Percentiles rank a stretch among this genome's conserved stretches.
Conservation (phyloP, 2,113 vertebrate genomes). For the Leucoraja erinaceus region DNA sequence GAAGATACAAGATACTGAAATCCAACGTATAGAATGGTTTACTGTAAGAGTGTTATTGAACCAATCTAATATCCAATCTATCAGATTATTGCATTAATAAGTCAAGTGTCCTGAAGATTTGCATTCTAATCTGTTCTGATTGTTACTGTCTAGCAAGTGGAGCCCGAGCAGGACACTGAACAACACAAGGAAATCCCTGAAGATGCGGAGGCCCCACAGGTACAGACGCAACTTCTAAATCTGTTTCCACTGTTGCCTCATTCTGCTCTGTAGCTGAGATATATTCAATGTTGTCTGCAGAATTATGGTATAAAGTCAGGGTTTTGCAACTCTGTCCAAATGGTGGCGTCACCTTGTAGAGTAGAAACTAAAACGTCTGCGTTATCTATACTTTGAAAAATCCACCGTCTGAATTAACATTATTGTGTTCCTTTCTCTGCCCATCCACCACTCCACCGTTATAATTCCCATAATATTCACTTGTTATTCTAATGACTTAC, state of each 20-base stretch:
- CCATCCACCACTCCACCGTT: neutral
- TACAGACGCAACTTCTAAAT: constrained; percentile 40
- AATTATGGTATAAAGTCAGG: too few species aligned
- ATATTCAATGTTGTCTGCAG: neutral
- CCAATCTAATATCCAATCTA: neutral
- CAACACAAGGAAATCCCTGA: constrained; percentile 40
- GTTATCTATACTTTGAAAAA: neutral
- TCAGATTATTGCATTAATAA: neutral
- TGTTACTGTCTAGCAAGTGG: constrained; percentile 45
- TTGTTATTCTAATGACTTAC: neutral
- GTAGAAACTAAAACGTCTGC: neutral
- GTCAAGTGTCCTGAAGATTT: neutral
- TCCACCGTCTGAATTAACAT: neutral
- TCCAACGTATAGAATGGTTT: neutral
- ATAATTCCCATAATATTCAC: neutral
- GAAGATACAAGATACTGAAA: too few species aligned
- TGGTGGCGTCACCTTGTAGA: neutral
- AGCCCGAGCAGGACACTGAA: constrained; percentile 42
- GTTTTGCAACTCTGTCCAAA: neutral
- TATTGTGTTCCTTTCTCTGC: too few species aligned
- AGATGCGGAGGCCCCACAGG: constrained; percentile 45
- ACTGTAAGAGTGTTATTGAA: neutral
- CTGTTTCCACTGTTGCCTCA: neutral
- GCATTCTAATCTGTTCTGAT: constrained; percentile 34
- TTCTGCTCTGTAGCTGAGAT: too few species aligned